phyloP scores from a whole-genome alignment of 2,888 invertebrate genomes.

The Saturnia pavonia region DNA sequence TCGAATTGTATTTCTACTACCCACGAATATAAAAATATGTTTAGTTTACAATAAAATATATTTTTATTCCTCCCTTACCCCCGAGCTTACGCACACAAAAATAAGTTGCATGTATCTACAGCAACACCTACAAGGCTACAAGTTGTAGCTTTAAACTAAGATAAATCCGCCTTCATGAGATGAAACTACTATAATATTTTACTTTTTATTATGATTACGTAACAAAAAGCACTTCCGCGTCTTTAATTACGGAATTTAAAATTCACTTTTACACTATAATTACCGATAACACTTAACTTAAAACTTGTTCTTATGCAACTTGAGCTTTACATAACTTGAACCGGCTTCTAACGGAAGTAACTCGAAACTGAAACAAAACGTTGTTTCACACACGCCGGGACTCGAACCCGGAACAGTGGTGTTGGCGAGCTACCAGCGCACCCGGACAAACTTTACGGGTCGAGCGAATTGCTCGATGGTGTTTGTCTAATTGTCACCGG shows the following conservation, averaged over 20 bases:
- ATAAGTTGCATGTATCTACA: too few species aligned
- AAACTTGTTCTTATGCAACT: slow-evolving; percentile 11
- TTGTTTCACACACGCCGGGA: slow-evolving; percentile 34
- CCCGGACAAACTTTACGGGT: neutral
- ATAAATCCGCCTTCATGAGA: too few species aligned
- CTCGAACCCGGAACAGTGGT: slow-evolving; percentile 43
- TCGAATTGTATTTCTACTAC: too few species aligned
- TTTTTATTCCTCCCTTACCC: too few species aligned
- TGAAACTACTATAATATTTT: too few species aligned
- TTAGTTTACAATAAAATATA: too few species aligned
- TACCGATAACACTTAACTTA: neutral
- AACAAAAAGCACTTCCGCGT: neutral
- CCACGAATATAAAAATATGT: too few species aligned
- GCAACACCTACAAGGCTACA: too few species aligned
- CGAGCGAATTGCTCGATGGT: neutral
- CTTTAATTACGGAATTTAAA: neutral
- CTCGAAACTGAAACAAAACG: slow-evolving; percentile 28
- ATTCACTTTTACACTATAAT: neutral
- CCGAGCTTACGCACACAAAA: too few species aligned
- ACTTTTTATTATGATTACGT: neutral
- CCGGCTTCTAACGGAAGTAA: slow-evolving; percentile 27
- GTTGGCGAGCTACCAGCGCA: slow-evolving; percentile 41
- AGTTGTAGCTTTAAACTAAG: too few species aligned
- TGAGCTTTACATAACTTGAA: neutral
- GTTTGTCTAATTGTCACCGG: neutral